A percentile compares a stretch with the other conserved stretches of the same genome.
These are phyloP conservation scores for Theretra japonica DNA, from an alignment of 2,888 invertebrate genomes.

Conservation along the genomic window DNA sequence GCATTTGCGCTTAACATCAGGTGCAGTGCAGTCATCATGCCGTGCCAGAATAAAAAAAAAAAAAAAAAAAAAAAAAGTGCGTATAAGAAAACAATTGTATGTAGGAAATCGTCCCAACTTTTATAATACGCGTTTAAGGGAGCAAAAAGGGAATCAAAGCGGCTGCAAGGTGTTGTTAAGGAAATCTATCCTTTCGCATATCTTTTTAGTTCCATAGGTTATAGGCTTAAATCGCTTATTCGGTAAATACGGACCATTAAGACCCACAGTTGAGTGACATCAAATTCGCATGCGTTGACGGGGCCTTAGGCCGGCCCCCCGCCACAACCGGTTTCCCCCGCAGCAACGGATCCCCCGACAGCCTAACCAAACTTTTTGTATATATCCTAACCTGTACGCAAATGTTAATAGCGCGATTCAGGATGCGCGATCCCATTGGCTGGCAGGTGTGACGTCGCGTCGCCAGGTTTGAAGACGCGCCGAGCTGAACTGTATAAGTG, in stretches of 20 bases:
- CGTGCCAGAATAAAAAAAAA: too few relatives aligned
- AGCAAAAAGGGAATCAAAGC: slow-evolving; percentile 59
- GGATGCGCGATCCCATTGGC: slow-evolving; percentile 51
- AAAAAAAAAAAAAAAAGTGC: too few relatives aligned
- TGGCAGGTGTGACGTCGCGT: slow-evolving; percentile 36
- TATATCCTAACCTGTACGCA: slow-evolving; percentile 46
- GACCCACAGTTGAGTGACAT: background rate
- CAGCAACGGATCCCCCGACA: slow-evolving; percentile 62
- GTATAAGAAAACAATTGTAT: too few relatives aligned
- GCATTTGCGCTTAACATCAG: too few relatives aligned
- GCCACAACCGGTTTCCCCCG: slow-evolving; percentile 59
- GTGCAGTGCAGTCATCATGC: too few relatives aligned
- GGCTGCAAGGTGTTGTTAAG: slow-evolving; percentile 61
- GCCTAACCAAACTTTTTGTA: slow-evolving; percentile 11
- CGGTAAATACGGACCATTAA: background rate
- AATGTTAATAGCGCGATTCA: slow-evolving; percentile 68
- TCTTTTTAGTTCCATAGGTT: slow-evolving; percentile 22
- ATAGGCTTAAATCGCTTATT: background rate
- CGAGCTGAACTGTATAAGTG: slow-evolving; percentile 1
- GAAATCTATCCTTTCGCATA: slow-evolving; percentile 51
- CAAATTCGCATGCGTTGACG: slow-evolving; percentile 41
- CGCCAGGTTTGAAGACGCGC: background rate
- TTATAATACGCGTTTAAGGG: too few relatives aligned
- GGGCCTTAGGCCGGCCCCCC: slow-evolving; percentile 60
- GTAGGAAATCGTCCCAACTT: background rate